Evolutionary conservation across 2,113 vertebrate genomes (phyloP).

Genomic region (Phodopus roborovskii): DNA sequence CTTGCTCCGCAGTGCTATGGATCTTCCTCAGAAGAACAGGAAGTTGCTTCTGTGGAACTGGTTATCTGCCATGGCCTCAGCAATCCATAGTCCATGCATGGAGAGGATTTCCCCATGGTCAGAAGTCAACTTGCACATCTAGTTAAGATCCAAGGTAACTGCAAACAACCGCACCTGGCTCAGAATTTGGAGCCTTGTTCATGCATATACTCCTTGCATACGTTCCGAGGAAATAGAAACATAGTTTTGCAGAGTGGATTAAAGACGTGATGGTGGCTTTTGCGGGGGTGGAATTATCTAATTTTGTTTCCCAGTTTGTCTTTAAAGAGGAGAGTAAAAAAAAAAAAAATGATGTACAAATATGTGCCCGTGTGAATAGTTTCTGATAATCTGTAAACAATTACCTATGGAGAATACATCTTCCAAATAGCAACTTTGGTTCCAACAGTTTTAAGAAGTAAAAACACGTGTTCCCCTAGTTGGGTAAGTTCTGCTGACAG

Average conservation of each 20-base stretch:
- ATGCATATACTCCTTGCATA: slow-evolving; percentile 44
- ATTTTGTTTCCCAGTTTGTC: background rate
- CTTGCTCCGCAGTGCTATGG: slow-evolving; percentile 74
- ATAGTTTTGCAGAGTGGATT: slow-evolving; percentile 53
- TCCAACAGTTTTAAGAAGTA: slow-evolving; percentile 43
- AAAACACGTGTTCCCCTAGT: background rate
- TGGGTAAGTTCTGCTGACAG: background rate
- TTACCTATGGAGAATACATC: background rate
- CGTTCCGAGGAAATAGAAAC: slow-evolving; percentile 40
- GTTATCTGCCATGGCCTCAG: slow-evolving; percentile 77
- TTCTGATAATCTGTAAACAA: slow-evolving; percentile 38
- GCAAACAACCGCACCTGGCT: slow-evolving; percentile 47
- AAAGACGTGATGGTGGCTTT: background rate
- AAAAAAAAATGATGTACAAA: background rate
- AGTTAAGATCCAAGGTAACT: slow-evolving; percentile 81
- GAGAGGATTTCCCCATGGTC: slow-evolving; percentile 77
- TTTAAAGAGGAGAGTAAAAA: slow-evolving; percentile 39
- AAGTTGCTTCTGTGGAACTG: slow-evolving; percentile 79
- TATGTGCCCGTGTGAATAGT: background rate
- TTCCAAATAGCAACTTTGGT: background rate
- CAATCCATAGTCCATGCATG: slow-evolving; percentile 76
- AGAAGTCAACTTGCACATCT: slow-evolving; percentile 77
- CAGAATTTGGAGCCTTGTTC: slow-evolving; percentile 52
- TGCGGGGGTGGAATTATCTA: background rate
- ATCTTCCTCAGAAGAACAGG: slow-evolving; percentile 80